A percentile compares a stretch with the other conserved stretches of the same genome.
Conservation (phyloP, 2,113 vertebrate species). For the Cardinalis cardinalis region DNA sequence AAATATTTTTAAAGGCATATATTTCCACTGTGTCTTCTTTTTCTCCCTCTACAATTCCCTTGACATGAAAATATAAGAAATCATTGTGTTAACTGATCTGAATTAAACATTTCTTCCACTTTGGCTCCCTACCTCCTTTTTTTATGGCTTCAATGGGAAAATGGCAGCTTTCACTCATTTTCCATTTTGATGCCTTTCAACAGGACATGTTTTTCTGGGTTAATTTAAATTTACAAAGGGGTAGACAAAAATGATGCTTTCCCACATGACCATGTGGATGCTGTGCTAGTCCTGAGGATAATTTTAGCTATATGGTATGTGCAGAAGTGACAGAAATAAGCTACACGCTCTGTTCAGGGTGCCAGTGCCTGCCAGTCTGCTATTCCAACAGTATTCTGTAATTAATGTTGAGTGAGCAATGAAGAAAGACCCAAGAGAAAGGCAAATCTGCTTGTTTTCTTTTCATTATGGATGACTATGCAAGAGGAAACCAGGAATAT, state of each 20-base stretch:
- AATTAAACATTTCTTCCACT: slow-evolving; percentile 48
- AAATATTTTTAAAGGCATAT: slow-evolving; percentile 48
- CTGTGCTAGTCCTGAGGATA: neutral
- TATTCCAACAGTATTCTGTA: slow-evolving; percentile 61
- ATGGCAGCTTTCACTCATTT: slow-evolving; percentile 15
- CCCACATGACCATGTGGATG: neutral
- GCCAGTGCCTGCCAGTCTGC: slow-evolving; percentile 40
- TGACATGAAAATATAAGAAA: slow-evolving; percentile 37
- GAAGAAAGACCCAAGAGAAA: slow-evolving; percentile 63
- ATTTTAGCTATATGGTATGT: neutral
- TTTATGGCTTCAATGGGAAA: neutral
- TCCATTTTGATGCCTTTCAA: neutral
- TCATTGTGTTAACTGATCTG: slow-evolving; percentile 20
- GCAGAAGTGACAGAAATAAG: slow-evolving; percentile 2
- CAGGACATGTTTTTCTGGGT: neutral
- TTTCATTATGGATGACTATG: slow-evolving; percentile 62
- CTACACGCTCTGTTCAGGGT: neutral
- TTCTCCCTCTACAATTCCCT: neutral
- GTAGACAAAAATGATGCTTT: neutral
- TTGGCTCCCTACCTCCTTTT: neutral
- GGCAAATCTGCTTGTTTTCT: slow-evolving; percentile 66
- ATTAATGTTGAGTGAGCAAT: slow-evolving; percentile 69
- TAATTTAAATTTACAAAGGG: neutral
- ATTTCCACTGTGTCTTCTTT: slow-evolving; percentile 47
- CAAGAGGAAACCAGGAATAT: slow-evolving; percentile 54